These are phyloP conservation scores for Drosophila micromelanica DNA, from an alignment of 1,140 invertebrate species.

Conservation along the genomic window DNA sequence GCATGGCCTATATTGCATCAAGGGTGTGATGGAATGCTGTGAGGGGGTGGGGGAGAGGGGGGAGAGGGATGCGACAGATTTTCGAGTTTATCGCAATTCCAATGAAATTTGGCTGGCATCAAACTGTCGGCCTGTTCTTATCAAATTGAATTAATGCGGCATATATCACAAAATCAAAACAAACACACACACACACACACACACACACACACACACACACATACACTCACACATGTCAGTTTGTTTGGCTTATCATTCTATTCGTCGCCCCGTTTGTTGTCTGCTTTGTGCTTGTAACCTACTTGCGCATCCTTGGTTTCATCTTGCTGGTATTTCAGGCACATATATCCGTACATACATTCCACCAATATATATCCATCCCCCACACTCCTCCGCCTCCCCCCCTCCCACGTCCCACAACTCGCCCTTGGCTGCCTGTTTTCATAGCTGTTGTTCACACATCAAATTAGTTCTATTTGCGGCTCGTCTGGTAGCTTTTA, in stretches of 20 bases:
- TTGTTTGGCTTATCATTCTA: conserved; percentile 39
- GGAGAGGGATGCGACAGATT: conserved; percentile 22
- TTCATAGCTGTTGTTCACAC: conserved; percentile 64
- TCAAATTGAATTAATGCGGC: conserved; percentile 78
- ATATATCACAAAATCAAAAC: conserved; percentile 74
- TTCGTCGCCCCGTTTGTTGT: conserved; percentile 15
- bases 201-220: conserved; percentile 10
- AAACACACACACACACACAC: conserved; percentile 18
- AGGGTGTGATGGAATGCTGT: not conserved
- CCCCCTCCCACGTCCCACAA: too few relatives aligned
- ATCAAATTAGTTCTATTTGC: conserved; percentile 79
- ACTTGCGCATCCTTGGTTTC: not conserved
- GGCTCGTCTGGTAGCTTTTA: conserved; percentile 68
- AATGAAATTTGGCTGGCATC: conserved; percentile 45
- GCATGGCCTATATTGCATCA: conserved; percentile 11
- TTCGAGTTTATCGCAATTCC: conserved; percentile 61
- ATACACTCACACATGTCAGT: conserved; percentile 3
- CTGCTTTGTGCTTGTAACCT: conserved; percentile 20
- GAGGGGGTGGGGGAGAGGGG: too few relatives aligned
- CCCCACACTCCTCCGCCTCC: too few relatives aligned
- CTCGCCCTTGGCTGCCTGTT: not conserved
- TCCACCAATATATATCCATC: too few relatives aligned
- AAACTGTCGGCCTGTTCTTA: conserved; percentile 47
- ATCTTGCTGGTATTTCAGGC: conserved; percentile 13
- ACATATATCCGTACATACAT: too few relatives aligned